A percentile compares a stretch with the other conserved stretches of the same genome.
phyloP scores from a whole-genome alignment of 2,797 vertebrate species.

The Parotocinclus haroldoi region DNA sequence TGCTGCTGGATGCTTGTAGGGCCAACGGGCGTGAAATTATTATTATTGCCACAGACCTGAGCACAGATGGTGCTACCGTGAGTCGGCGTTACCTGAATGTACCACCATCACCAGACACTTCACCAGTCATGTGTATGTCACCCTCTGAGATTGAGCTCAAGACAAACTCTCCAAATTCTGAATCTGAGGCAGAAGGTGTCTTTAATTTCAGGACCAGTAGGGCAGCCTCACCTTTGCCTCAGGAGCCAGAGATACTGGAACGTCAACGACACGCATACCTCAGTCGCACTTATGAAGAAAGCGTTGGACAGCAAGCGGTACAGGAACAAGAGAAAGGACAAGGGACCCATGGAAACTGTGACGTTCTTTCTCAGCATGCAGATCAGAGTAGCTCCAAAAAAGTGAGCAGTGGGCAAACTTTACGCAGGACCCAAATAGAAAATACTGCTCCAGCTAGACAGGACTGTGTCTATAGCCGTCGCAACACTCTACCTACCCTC shows the following conservation, averaged over 20 bases:
- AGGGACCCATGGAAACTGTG: constrained; percentile 27
- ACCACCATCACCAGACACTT: constrained; percentile 58
- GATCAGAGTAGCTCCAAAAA: constrained; percentile 1
- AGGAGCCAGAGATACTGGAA: constrained; percentile 34
- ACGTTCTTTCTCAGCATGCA: constrained; percentile 7
- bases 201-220: constrained; percentile 63
- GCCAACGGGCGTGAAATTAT: constrained; percentile 67
- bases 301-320: constrained; percentile 26
- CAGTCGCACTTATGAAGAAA: constrained; percentile 55
- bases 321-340: constrained; percentile 21
- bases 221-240: constrained; percentile 15
- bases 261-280: constrained; percentile 51
- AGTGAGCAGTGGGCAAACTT: not conserved
- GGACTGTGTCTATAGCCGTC: constrained; percentile 41
- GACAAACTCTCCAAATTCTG: constrained; percentile 61
- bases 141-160: constrained; percentile 72
- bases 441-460: constrained; percentile 29
- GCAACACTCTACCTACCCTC: constrained; percentile 65
- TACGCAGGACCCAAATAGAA: constrained; percentile 9
- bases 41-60: constrained; percentile 68
- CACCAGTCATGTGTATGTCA: constrained; percentile 68
- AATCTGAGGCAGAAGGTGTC: constrained; percentile 57
- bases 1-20: constrained; percentile 65
- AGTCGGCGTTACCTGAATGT: constrained; percentile 62
- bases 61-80: constrained; percentile 48